Percentiles rank a stretch among this genome's conserved stretches.
These are phyloP conservation scores for Eristalis tenax DNA, from an alignment of 2,888 invertebrate species.

Conservation along the genomic window DNA sequence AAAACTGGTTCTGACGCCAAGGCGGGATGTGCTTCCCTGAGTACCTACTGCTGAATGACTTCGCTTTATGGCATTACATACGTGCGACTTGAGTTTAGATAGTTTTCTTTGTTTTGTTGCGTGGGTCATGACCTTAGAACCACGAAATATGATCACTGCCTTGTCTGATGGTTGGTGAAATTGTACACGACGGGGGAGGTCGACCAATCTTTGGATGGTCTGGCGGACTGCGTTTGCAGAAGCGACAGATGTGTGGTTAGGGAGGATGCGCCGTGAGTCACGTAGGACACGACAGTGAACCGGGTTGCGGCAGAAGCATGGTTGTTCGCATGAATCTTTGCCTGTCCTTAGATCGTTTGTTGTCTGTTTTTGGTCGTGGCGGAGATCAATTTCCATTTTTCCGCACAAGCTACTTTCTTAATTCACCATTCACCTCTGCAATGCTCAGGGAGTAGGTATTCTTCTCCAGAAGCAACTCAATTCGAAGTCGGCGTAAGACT, in stretches of 20 bases:
- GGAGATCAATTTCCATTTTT: too few relatives aligned
- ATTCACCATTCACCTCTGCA: too few relatives aligned
- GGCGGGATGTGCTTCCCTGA: constrained; percentile 13
- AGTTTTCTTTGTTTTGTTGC: background rate
- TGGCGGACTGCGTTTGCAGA: background rate
- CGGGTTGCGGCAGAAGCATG: background rate
- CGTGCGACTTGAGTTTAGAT: background rate
- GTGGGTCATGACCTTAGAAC: background rate
- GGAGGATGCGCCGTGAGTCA: background rate
- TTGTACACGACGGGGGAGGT: background rate
- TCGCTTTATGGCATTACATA: background rate
- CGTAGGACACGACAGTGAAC: background rate
- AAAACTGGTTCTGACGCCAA: constrained; percentile 52
- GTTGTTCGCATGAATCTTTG: background rate
- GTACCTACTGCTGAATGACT: background rate
- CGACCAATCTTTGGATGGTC: background rate
- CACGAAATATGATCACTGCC: background rate
- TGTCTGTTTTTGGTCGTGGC: too few relatives aligned
- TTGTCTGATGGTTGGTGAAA: background rate
- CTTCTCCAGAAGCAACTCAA: too few relatives aligned
- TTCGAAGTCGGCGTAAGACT: too few relatives aligned
- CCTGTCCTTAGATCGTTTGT: background rate
- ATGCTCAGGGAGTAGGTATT: too few relatives aligned
- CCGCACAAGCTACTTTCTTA: too few relatives aligned
- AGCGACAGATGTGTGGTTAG: background rate